Evolutionary conservation across 2,797 vertebrate genomes (phyloP), one percentile per base, ranked within the genome.

Genomic region (Diplodus puntazzo): DNA sequence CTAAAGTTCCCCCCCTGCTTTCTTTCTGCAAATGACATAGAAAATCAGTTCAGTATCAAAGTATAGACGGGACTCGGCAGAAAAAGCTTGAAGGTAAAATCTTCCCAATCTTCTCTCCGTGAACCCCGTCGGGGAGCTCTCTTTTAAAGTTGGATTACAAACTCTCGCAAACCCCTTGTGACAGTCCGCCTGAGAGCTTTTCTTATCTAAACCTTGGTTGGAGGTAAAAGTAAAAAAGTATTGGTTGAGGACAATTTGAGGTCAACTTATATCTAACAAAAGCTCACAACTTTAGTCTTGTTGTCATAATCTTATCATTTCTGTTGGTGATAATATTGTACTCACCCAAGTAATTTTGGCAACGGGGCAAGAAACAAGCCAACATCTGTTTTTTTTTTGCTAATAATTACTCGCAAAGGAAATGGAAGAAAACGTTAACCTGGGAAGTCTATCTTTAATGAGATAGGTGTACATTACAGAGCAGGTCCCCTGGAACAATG

Each of bases 41-140:
- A 78, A 39, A 58, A 75, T 69, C 53, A 63, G 53, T 85, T 69
- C 30, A 55, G 27, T 63, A 43, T 54, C 20, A 81, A 83, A 73
- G 68, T 48, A 69, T 23, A 75, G 53, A 25, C 20, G 27, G 25
- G 34, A 60, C 21, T 70, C 7, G 0, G 27, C 21, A 67, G 21
- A 55, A 70, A 58, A 49, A 54, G 21, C 54, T 70, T 62, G 9
- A 72, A 79, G 62, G 53, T 72, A 70, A 71, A 61, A 30, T 75
- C 62, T 75, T 66, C 52, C 18, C 34, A 57, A 42, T 79, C 21
- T 77, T 69, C 71, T 23, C 27, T 59, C 21, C 43, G 46, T 78
- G 73, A 86, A 81, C 84, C 77, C 78, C 83, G 39, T 72, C 59
- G 48, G 89, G 83, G 87, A 83, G 84, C 63, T 21, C 2, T 52